Percentiles rank a stretch among this genome's conserved stretches.
Conservation (phyloP, 92 coral and sea anemone species). For the Ricordea florida region DNA sequence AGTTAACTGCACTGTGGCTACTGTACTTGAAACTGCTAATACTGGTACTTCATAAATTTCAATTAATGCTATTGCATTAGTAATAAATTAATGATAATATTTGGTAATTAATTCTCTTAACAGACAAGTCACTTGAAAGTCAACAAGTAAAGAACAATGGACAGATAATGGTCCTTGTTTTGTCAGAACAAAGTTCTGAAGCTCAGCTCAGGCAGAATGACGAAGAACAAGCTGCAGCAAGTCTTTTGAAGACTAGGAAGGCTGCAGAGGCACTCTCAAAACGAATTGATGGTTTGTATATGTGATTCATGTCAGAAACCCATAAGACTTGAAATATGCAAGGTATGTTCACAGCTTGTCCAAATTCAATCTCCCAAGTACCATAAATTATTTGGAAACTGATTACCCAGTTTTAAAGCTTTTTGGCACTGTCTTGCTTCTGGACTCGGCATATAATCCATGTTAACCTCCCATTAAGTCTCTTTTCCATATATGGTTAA, state of each 20-base stretch:
- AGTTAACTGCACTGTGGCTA: not conserved
- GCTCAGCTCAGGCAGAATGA: slow-evolving; percentile 32
- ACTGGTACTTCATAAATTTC: not conserved
- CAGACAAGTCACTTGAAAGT: slow-evolving; percentile 74
- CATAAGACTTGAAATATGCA: too few relatives aligned
- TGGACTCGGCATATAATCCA: too few relatives aligned
- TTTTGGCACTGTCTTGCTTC: too few relatives aligned
- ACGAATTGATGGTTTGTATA: slow-evolving; percentile 79
- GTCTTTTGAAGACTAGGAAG: slow-evolving; percentile 73
- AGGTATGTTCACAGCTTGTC: not conserved
- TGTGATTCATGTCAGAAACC: too few relatives aligned
- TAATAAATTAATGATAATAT: not conserved
- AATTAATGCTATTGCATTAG: not conserved
- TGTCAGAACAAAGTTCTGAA: slow-evolving; percentile 64
- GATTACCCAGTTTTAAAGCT: too few relatives aligned
- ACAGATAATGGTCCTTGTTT: slow-evolving; percentile 75
- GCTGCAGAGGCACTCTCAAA: slow-evolving; percentile 91
- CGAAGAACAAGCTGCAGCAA: slow-evolving; percentile 63
- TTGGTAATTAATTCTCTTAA: not conserved
- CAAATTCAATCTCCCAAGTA: too few relatives aligned
- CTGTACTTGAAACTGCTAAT: not conserved
- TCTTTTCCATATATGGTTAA: too few relatives aligned
- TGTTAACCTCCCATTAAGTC: too few relatives aligned
- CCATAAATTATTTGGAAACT: not conserved
- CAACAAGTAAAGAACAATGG: slow-evolving; percentile 80